Evolutionary conservation across 2,113 vertebrate species (phyloP).

Genomic region (Pachycephala philippinensis): DNA sequence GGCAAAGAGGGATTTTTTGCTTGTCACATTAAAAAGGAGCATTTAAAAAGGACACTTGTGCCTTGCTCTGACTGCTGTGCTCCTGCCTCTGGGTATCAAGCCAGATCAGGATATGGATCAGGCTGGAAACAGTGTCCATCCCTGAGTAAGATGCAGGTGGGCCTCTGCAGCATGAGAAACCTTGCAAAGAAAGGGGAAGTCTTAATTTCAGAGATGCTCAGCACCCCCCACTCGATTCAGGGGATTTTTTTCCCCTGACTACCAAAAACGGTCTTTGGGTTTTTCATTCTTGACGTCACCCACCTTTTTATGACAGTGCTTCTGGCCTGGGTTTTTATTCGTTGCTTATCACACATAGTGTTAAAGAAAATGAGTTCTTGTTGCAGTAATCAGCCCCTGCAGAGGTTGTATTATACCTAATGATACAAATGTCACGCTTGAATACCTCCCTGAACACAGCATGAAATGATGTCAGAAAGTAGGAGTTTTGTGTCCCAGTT

Average conservation of each 20-base stretch:
- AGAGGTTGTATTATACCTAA: conserved; percentile 29
- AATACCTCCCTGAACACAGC: conserved; percentile 42
- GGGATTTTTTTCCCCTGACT: not conserved
- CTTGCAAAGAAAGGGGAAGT: not conserved
- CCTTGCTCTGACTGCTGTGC: not conserved
- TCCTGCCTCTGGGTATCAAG: not conserved
- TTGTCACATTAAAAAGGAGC: not conserved
- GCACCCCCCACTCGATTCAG: not conserved
- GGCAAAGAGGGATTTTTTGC: not conserved
- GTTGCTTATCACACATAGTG: not conserved
- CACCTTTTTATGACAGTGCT: not conserved
- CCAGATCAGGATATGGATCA: not conserved
- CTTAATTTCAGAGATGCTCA: not conserved
- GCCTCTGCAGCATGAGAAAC: not conserved
- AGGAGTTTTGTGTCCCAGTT: not conserved
- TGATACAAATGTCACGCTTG: conserved; percentile 32
- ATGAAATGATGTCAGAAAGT: conserved; percentile 50
- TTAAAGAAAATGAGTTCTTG: conserved; percentile 49
- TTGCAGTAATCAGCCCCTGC: conserved; percentile 43
- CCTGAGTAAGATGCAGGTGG: not conserved
- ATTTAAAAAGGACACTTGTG: not conserved
- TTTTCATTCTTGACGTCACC: not conserved
- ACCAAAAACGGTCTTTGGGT: not conserved
- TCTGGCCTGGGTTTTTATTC: conserved; percentile 10
- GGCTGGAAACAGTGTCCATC: not conserved